Evolutionary conservation across 2,888 invertebrate species (phyloP), one percentile per base, ranked within the genome.

Genomic region (Nemurella pictetii): DNA sequence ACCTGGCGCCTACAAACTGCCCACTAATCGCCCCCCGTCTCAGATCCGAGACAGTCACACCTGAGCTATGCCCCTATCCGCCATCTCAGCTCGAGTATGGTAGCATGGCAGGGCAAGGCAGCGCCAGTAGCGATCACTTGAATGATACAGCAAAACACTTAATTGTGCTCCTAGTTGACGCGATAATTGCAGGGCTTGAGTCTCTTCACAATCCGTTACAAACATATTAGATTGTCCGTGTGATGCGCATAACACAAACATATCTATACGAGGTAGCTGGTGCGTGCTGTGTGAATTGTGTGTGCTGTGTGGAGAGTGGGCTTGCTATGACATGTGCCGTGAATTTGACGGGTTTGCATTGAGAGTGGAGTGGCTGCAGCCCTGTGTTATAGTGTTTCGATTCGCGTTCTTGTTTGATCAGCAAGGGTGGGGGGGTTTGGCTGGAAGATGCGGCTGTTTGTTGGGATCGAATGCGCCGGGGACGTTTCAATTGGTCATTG

Each of bases 131-230:
- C 55, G 55, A 55, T 55, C 55, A 28, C 78, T 28, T 28, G 9
- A 30, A 78, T 78, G 78, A 78, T 78, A 78, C 78, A 78, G 78
- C 78, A 78, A 78, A 78, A 78, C 78, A 78, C 28, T 28, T n/a
- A n/a, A 78, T 78, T 78, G 78, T 78, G 30, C 9, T 5, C 55
- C 55, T 55, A 55, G 20, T 20, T 55, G 55, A 55, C 55, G 20
- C 55, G 55, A 55, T 55, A 55, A 55, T 55, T 55, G 55, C 9
- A 12, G 55, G 9, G 3, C 55, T 55, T 12, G 55, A 55, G 55
- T 55, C 55, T 55, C 55, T 55, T 55, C 55, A 55, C 55, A 55
- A 55, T 55, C 55, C 55, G 55, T 55, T 55, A 55, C 55, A 55
- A 55, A 55, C 55, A 55, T 55, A 55, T 55, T 55, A 55, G 55